phyloP scores from a whole-genome alignment of 2,797 vertebrate species.

The Acanthopagrus latus region DNA sequence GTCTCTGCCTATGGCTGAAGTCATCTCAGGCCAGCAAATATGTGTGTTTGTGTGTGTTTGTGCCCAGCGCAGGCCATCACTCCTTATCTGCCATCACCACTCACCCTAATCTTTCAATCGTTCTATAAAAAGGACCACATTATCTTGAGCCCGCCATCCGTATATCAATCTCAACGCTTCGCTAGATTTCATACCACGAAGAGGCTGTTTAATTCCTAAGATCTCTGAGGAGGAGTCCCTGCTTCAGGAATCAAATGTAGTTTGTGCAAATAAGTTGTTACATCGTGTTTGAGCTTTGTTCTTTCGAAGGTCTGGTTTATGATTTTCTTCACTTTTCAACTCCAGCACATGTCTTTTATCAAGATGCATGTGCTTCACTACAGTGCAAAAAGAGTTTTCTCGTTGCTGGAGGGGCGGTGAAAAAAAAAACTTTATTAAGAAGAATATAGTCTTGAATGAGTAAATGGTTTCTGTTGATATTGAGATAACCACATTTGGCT shows the following conservation, averaged over 20 bases:
- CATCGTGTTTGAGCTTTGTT: conserved; percentile 33
- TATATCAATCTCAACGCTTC: conserved; percentile 43
- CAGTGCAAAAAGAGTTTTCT: conserved; percentile 15
- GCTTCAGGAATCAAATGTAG: conserved; percentile 12
- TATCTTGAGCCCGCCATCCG: conserved; percentile 40
- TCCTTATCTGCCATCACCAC: conserved; percentile 57
- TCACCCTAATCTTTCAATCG: conserved; percentile 55
- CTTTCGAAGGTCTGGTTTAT: conserved; percentile 15
- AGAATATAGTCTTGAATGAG: background rate
- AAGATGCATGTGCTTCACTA: conserved; percentile 8
- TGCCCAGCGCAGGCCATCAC: conserved; percentile 23
- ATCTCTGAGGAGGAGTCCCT: conserved; percentile 25
- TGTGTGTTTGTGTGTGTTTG: conserved; percentile 4
- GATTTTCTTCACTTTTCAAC: background rate
- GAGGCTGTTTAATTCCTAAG: conserved; percentile 25
- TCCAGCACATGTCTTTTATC: conserved; percentile 2
- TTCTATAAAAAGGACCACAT: conserved; percentile 34
- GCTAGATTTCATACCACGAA: conserved; percentile 44
- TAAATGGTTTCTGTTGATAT: background rate
- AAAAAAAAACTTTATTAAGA: conserved; percentile 23
- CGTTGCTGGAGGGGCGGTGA: conserved; percentile 5
- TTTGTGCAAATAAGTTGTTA: conserved; percentile 29
- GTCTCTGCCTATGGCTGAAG: conserved; percentile 44
- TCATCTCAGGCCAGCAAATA: conserved; percentile 29
- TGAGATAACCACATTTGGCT: background rate